phyloP scores from a whole-genome alignment of 2,113 vertebrate species.

The Labeo rohita region DNA sequence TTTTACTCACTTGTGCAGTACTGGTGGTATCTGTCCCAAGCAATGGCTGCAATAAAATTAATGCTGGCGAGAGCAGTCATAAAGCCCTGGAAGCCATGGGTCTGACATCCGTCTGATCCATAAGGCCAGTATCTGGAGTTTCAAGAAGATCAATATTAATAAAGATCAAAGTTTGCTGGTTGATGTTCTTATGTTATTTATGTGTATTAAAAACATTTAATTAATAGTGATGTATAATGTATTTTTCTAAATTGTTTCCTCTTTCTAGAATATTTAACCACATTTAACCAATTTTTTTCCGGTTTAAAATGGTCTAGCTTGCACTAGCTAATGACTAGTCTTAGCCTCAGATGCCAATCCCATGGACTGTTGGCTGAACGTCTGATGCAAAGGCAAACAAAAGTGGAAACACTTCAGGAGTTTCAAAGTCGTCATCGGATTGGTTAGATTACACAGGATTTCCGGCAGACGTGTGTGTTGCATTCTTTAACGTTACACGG shows the following conservation, averaged over 20 bases:
- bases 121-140: conserved; percentile 90
- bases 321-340: background rate
- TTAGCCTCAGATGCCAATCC: too few species aligned
- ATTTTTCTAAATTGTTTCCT: background rate
- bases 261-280: background rate
- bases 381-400: too few species aligned
- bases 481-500: too few species aligned
- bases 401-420: too few species aligned
- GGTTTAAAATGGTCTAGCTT: background rate
- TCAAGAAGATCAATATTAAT: background rate
- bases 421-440: too few species aligned
- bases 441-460: too few species aligned
- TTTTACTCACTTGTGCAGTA: conserved; percentile 88
- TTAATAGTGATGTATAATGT: background rate
- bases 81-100: conserved; percentile 96
- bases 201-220: background rate
- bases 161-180: background rate
- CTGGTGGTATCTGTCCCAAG: conserved; percentile 93
- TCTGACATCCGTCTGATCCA: conserved; percentile 88
- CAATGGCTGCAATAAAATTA: conserved; percentile 85
- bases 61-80: conserved; percentile 87
- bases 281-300: background rate
- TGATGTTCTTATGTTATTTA: background rate
- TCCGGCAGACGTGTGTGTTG: too few species aligned
- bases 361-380: too few species aligned